Evolutionary conservation across 2,888 invertebrate genomes (phyloP), one percentile per base, ranked within the genome.

Genomic region (Melanotus villosus): DNA sequence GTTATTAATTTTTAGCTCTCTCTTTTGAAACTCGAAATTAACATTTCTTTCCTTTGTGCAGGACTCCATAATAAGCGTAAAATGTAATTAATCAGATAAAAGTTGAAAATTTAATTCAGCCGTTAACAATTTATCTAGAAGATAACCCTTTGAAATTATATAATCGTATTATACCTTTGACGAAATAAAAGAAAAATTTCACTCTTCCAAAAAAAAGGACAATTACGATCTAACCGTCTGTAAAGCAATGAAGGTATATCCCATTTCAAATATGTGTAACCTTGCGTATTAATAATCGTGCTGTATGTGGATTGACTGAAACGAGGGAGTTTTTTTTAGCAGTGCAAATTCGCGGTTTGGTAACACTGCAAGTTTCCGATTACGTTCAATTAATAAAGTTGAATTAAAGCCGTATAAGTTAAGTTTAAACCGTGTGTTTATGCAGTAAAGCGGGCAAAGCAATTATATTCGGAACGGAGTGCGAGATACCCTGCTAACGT

Each of bases 41-140:
- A 59, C 59, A 66, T 66, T 66, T 66, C 60, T 67, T 62, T 67
- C 67, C 45, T 67, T 67, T 67, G 62, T 56, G 26, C 23, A 21
- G 21, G 45, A 67, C 62, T 67, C 21, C 43, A 62, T 67, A 60
- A 67, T 67, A 62, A 67, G 60, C 62, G 56, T 62, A 67, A 67
- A 68, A 68, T 63, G 63, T 63, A 68, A 68, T 68, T 68, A 68
- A 68, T 68, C 63, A 54, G 57, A 63, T 68, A 57, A 57, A 62
- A 57, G 63, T 63, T 68, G 47, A 67, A 66, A 62, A 63, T 63
- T 36, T 63, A 68, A 63, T 63, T 63, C 47, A 10, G 47, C 56
- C 56, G 47, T 68, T 68, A 68, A 63, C 56, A 68, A 59, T 63
- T 68, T 63, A 63, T 43, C 56, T 32, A 63, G 50, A 59, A 65